Evolutionary conservation across 2,888 invertebrate genomes (phyloP), one percentile per base, ranked within the genome.

Genomic region (Apamea crenata): DNA sequence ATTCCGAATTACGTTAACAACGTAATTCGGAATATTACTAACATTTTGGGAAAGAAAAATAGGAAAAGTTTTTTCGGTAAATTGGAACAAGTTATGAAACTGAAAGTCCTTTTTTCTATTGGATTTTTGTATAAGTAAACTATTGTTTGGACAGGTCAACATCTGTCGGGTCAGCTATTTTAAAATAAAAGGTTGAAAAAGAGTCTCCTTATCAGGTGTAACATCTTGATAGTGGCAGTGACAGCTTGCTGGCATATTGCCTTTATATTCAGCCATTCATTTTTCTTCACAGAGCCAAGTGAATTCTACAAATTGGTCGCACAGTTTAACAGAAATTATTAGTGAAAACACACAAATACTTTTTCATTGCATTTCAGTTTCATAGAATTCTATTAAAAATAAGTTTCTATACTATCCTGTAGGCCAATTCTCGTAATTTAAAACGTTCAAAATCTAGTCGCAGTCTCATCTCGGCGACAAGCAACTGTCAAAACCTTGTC

Each of bases 161-260:
- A 36, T 36, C 32, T 65, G 21, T 25, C 36, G 36, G 21, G 65
- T 36, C 21, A 65, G 12, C 21, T 21, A 36, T 36, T 67, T n/a
- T 40, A 32, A 29, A 47, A 40, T 40, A 66, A 69, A 16, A 53
- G 10, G 4, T 8, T 25, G 25, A 25, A 36, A 36, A 73, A 7
- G 25, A 69, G 8, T 2, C 14, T 21, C 21, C 12, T 3, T 70
- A 74, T 50, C 73, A 82, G 61, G 84, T 78, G 68, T 50, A 59
- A 76, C 12, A 78, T 83, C 84, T 66, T 29, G 44, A 70, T 74
- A 71, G 70, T 40, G 18, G 2, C 14, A 53, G 65, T 61, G 70
- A 63, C 67, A 74, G 66, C 56, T 71, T 56, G 70, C 70, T 82
- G 84, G 70, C 84, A 74, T 70, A 63, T 63, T 80, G 74, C 85